Conservation (phyloP, 2,797 vertebrate species). For the Pogonophryne albipinna region DNA sequence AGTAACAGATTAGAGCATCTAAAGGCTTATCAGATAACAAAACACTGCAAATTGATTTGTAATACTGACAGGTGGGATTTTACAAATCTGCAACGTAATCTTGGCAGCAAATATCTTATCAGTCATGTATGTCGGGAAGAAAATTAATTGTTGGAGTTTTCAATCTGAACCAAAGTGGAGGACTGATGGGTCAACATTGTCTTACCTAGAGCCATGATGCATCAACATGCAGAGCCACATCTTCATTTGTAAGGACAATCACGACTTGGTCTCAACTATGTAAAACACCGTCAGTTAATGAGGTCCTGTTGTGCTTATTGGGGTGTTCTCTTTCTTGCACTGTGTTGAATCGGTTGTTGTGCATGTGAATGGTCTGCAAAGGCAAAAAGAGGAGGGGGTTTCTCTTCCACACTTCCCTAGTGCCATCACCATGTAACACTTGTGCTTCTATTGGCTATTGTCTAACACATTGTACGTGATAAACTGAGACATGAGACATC, state of each 20-base stretch:
- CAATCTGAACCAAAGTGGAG: not conserved
- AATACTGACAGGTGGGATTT: slow-evolving; percentile 2
- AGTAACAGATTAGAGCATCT: not conserved
- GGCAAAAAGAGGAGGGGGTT: too few relatives aligned
- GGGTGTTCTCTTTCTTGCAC: too few relatives aligned
- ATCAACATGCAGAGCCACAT: not conserved
- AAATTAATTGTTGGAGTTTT: not conserved
- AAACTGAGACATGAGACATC: too few relatives aligned
- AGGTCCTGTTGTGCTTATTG: too few relatives aligned
- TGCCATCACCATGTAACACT: too few relatives aligned
- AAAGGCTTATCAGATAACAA: not conserved
- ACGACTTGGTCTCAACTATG: not conserved
- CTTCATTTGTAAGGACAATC: not conserved
- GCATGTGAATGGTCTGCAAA: too few relatives aligned
- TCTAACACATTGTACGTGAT: too few relatives aligned
- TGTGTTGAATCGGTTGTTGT: too few relatives aligned
- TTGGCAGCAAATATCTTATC: not conserved
- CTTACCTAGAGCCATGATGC: not conserved
- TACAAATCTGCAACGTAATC: not conserved
- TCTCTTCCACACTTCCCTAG: too few relatives aligned
- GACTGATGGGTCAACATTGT: not conserved
- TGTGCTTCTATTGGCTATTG: too few relatives aligned
- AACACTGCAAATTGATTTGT: not conserved
- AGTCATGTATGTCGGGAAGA: not conserved
- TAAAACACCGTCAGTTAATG: not conserved